These are phyloP conservation scores for Propithecus deckenii DNA, from an alignment of 2,797 vertebrate genomes.

Conservation along the genomic window DNA sequence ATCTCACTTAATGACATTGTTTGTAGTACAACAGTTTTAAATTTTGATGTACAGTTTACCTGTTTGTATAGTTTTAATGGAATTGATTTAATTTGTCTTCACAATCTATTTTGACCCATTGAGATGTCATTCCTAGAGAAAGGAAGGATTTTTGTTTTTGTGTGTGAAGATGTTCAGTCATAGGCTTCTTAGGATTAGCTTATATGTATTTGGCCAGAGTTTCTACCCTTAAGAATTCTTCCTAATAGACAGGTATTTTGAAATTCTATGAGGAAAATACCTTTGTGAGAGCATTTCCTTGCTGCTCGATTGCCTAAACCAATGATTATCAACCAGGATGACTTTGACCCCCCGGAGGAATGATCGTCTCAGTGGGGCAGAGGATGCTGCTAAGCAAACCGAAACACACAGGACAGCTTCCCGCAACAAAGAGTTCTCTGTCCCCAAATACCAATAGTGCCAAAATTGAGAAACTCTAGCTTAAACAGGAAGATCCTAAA, in stretches of 20 bases:
- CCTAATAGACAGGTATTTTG: not conserved
- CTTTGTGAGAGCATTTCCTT: not conserved
- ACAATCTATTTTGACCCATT: not conserved
- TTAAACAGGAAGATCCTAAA: not conserved
- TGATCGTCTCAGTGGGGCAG: not conserved
- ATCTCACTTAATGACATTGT: not conserved
- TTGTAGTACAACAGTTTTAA: not conserved
- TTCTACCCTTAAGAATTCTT: conserved; percentile 17
- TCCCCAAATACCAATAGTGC: not conserved
- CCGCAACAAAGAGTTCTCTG: not conserved
- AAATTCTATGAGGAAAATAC: conserved; percentile 11
- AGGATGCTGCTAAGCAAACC: not conserved
- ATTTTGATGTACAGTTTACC: not conserved
- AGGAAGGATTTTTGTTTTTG: not conserved
- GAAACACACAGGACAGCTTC: not conserved
- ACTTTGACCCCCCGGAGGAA: not conserved
- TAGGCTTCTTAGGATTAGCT: not conserved
- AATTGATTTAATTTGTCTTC: conserved; percentile 26
- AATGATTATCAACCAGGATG: not conserved
- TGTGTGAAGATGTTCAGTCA: not conserved
- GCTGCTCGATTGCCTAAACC: not conserved
- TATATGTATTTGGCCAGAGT: not conserved
- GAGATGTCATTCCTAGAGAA: conserved; percentile 2
- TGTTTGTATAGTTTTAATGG: conserved; percentile 9
- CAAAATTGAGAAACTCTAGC: not conserved